Base-by-base conservation (phyloP, 2,888 invertebrate species). In the Drosophila leonis region DNA sequence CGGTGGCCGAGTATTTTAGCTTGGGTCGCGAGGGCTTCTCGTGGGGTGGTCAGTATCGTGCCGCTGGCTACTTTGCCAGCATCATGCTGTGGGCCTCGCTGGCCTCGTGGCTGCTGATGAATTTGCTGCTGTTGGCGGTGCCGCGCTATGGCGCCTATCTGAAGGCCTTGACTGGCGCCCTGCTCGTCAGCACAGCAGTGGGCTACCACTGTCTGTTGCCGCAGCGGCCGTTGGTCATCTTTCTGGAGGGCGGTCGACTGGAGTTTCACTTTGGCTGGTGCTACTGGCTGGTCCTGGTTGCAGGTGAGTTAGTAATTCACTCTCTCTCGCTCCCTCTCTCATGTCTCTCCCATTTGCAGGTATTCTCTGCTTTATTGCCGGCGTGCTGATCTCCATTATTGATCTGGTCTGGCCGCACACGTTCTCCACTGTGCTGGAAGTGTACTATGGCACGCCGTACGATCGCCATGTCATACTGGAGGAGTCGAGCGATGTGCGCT, bases 401-500 rank as follows among this genome's bases (percentile, higher is more conserved):
- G 97, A 97, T 93, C 94, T 98, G 90, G 95, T 98, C 78, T 97
- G 96, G 94, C 98, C 98, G 7, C 97, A 98, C 92, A 96, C 96
- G 83, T 98, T 98, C 94, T 97, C 98, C 48, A 98, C 98, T 0
- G 97, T 98, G 78, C 93, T 97, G 65, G 97, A 97, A 93, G 93
- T 98, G 49, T 98, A 98, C 93, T 98, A 97, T 92, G 98, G 98
- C 92, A 98, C 98, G 18, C 98, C 98, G 0, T 98, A 98, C 91
- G 98, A 98, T 93, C 94, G 98, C 51, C 98, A 98, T 92, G 97
- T 98, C 71, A 97, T 98, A 65, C 96, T 98, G 73, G 97, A 98
- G 86, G 97, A 98, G 92, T 97, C 97, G 82, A 95, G 96, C 87
- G 96, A 95, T 85, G 95, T 94, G 65, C 94, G 95, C 55, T 95